A percentile compares a stretch with the other conserved stretches of the same genome.
Evolutionary conservation across 1,140 invertebrate species (phyloP).

Genomic region (Pygmarrhopalites habei): DNA sequence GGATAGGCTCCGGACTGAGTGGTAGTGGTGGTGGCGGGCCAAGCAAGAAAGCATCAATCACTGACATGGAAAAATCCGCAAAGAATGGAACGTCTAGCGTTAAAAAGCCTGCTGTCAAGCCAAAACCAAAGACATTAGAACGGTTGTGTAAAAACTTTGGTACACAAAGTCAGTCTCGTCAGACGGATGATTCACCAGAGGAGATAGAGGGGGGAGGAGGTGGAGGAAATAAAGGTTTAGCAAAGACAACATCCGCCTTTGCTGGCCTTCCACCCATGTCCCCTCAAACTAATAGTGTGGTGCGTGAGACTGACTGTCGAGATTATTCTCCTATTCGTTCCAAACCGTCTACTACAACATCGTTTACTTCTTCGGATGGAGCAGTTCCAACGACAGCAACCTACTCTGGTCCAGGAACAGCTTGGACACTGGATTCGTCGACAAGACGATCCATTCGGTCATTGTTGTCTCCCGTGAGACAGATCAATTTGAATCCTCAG

Average conservation of each 20-base stretch:
- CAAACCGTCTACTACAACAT: not conserved
- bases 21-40: no score
- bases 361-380: no score
- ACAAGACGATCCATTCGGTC: not conserved
- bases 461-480: constrained; percentile 1
- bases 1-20: no score
- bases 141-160: not conserved
- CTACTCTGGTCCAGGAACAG: not conserved
- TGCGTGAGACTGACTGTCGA: no score
- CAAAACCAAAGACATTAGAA: not conserved
- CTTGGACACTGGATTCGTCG: not conserved
- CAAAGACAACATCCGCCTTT: not conserved
- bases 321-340: no score
- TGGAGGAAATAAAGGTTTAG: no score
- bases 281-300: not conserved
- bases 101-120: not conserved
- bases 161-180: no score
- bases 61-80: no score
- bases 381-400: not conserved
- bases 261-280: not conserved
- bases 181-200: no score
- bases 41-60: no score
- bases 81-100: no score
- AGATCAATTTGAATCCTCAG: not conserved
- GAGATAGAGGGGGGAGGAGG: no score